Evolutionary conservation across 1,140 invertebrate species (phyloP).

Genomic region (Calephelis nemesis): DNA sequence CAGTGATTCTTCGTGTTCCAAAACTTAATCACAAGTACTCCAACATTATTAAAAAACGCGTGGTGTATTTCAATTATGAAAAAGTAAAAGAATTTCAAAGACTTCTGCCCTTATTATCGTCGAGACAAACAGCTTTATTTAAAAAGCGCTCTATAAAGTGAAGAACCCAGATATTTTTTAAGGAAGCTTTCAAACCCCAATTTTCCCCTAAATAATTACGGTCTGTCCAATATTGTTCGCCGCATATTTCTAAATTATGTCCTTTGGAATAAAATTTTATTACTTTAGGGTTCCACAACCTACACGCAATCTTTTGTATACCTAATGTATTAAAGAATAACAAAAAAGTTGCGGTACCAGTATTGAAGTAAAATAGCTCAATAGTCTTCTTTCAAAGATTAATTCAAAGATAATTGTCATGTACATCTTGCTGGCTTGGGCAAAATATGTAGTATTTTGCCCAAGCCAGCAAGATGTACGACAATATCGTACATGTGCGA

Average conservation of each 20-base stretch:
- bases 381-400: no score
- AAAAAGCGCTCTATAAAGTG: slow-evolving; percentile 11
- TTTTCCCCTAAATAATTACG: slow-evolving; percentile 10
- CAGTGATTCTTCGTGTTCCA: no score
- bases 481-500: no score
- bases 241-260: slow-evolving; percentile 10
- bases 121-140: slow-evolving; percentile 3
- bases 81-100: background rate
- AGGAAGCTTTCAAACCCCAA: slow-evolving; percentile 13
- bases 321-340: no score
- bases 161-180: slow-evolving; percentile 4
- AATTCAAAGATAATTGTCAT: no score
- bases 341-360: no score
- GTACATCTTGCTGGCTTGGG: no score
- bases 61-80: background rate
- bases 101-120: background rate
- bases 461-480: no score
- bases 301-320: no score
- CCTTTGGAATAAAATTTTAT: slow-evolving; percentile 9
- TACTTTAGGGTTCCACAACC: background rate
- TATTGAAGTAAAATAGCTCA: no score
- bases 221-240: slow-evolving; percentile 8
- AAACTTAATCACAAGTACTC: no score
- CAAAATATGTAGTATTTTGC: no score
- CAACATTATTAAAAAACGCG: background rate